Conservation (phyloP, 2,888 invertebrate species). For the Eupithecia vulgata region DNA sequence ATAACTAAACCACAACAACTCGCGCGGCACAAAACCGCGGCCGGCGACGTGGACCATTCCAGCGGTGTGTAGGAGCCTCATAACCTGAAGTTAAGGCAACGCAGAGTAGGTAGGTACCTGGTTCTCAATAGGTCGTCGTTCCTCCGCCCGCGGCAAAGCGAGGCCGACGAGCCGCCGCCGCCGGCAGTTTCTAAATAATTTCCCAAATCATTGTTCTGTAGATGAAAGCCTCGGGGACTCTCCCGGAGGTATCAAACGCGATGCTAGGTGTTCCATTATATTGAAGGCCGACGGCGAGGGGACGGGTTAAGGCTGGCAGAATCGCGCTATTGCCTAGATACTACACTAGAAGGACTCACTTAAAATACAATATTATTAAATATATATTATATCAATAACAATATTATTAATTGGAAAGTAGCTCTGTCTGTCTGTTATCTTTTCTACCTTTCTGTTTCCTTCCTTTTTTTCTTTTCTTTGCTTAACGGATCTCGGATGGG, state of each 20-base stretch:
- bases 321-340: background rate
- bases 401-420: too few relatives aligned
- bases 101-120: conserved; percentile 21
- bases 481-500: too few relatives aligned
- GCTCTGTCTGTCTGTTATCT: too few relatives aligned
- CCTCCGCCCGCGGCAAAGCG: conserved; percentile 25
- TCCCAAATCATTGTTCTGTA: conserved; percentile 78
- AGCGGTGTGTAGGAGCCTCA: background rate
- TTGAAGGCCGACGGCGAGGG: conserved; percentile 42
- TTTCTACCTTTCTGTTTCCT: too few relatives aligned
- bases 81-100: background rate
- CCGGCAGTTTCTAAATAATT: conserved; percentile 74
- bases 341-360: too few relatives aligned
- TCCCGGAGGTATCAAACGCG: conserved; percentile 62
- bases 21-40: background rate
- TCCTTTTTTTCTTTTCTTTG: too few relatives aligned
- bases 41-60: background rate
- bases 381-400: too few relatives aligned
- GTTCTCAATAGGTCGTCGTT: conserved; percentile 29
- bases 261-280: conserved; percentile 65
- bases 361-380: too few relatives aligned
- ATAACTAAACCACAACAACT: background rate
- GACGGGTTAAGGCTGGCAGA: conserved; percentile 10
- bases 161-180: conserved; percentile 53
- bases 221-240: conserved; percentile 67